Evolutionary conservation across 2,797 vertebrate genomes (phyloP).

Genomic region (Alauda arvensis): DNA sequence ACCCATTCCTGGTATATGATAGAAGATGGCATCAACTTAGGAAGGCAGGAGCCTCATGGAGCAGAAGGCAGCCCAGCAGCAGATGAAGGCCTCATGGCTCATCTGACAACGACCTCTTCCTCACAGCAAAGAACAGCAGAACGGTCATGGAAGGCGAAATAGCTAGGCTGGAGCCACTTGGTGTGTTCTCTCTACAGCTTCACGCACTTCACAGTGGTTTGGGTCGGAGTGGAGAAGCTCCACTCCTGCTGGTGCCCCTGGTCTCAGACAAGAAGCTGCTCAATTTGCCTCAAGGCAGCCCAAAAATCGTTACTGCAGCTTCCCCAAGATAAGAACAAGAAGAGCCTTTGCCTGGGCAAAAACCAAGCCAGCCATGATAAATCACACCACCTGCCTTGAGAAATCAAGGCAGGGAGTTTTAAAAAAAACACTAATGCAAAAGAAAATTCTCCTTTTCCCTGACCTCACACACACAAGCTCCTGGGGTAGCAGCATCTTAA

Average conservation of each 20-base stretch:
- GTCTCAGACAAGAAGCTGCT: not conserved
- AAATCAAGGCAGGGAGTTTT: not conserved
- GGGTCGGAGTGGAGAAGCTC: accelerated
- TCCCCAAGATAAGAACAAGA: not conserved
- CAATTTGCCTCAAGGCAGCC: not conserved
- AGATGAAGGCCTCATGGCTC: accelerated
- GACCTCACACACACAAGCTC: not conserved
- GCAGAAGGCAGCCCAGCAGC: not conserved
- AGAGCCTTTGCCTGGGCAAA: not conserved
- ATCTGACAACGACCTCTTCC: accelerated
- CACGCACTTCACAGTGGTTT: not conserved
- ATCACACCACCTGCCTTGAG: accelerated
- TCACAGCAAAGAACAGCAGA: not conserved
- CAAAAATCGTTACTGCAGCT: not conserved
- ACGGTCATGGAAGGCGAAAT: accelerated
- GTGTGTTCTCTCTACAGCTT: not conserved
- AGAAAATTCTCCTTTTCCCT: not conserved
- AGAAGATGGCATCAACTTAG: not conserved
- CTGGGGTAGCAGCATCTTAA: not conserved
- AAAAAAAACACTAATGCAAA: accelerated
- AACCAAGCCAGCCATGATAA: accelerated
- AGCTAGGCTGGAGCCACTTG: not conserved
- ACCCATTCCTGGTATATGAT: not conserved
- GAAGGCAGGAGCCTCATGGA: not conserved
- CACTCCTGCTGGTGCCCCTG: accelerated